Conservation (phyloP, 2,113 vertebrate species). For the Xiphorhynchus elegans region DNA sequence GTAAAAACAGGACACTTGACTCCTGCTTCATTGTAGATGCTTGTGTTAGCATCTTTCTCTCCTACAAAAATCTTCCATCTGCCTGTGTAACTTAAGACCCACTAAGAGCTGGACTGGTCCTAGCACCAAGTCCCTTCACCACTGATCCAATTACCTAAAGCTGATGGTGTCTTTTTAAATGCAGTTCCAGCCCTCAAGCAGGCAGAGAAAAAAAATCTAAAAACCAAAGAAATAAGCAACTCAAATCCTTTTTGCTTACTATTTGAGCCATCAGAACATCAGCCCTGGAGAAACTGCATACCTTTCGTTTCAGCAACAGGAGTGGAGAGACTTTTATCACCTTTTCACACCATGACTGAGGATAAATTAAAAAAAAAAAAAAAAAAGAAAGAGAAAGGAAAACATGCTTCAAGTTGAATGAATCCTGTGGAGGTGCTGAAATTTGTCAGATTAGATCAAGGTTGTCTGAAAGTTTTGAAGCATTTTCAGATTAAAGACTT, state of each 20-base stretch:
- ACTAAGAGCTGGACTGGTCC: neutral
- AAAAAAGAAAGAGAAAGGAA: neutral
- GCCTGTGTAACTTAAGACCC: neutral
- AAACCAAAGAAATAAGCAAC: neutral
- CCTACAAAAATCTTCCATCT: neutral
- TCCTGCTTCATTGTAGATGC: neutral
- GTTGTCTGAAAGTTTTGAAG: slow-evolving; percentile 20
- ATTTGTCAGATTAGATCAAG: slow-evolving; percentile 31
- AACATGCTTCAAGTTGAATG: neutral
- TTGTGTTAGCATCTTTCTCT: neutral
- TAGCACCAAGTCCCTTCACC: neutral
- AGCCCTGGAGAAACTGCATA: neutral
- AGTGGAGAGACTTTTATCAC: neutral
- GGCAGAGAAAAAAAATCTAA: neutral
- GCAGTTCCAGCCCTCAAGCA: neutral
- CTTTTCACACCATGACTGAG: neutral
- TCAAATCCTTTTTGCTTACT: neutral
- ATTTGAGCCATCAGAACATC: neutral
- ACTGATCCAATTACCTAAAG: neutral
- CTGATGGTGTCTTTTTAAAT: neutral
- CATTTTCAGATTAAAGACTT: slow-evolving; percentile 23
- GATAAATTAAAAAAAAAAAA: neutral
- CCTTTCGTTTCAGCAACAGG: neutral
- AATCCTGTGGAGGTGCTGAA: neutral
- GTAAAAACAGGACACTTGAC: neutral